A percentile compares a stretch with the other conserved stretches of the same genome.
Conservation (phyloP, 2,113 vertebrate species). For the Xenopus tropicalis region UCB_Xtro_10.0 CM004452.2:19644001-19644500, state of each 20-base stretch:
- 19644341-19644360: conserved; percentile 50
- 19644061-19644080: no score
- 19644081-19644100: no score
- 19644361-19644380: conserved; percentile 85
- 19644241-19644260: no score
- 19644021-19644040: background rate
- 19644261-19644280: no score
- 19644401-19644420: conserved; percentile 93
- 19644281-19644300: background rate
- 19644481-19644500: conserved; percentile 75
- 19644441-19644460: conserved; percentile 86
- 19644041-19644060: no score
- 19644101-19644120: no score
- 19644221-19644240: no score
- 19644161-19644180: no score
- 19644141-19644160: no score
- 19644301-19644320: background rate
- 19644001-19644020: background rate
- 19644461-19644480: conserved; percentile 90
- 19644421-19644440: conserved; percentile 94
- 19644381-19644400: conserved; percentile 82
- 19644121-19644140: no score
- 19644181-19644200: no score
- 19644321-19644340: conserved; percentile 22
- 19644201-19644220: no score